Evolutionary conservation across 2,113 vertebrate genomes (phyloP).

Genomic region (Nycticryphes semicollaris): DNA sequence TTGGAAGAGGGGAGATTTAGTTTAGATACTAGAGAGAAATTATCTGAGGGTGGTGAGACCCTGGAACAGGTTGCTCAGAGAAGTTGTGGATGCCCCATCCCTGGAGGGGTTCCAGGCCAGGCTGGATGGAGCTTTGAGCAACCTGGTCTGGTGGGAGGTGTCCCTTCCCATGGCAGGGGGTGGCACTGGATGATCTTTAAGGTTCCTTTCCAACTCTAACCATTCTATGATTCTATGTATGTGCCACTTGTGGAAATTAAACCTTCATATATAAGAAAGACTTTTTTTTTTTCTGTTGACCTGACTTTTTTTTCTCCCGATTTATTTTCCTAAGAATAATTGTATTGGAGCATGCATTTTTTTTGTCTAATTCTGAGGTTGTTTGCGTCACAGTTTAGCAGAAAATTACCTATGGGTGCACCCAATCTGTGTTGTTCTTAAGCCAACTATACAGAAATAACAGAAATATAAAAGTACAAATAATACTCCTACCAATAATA

Average conservation of each 20-base stretch:
- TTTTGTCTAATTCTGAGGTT: not conserved
- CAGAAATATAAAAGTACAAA: not conserved
- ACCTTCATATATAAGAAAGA: not conserved
- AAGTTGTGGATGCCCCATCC: too few relatives aligned
- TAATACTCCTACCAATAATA: not conserved
- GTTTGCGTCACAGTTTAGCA: not conserved
- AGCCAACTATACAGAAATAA: not conserved
- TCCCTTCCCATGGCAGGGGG: too few relatives aligned
- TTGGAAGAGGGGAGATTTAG: too few relatives aligned
- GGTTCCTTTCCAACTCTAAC: too few relatives aligned
- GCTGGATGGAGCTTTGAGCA: too few relatives aligned
- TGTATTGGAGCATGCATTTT: not conserved
- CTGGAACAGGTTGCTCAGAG: too few relatives aligned
- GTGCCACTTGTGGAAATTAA: not conserved
- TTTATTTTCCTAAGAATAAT: not conserved
- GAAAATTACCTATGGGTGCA: not conserved
- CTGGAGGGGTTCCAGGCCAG: too few relatives aligned
- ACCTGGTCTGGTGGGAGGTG: too few relatives aligned
- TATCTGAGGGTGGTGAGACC: too few relatives aligned
- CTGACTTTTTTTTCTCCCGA: not conserved
- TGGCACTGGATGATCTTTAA: too few relatives aligned
- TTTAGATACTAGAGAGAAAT: too few relatives aligned
- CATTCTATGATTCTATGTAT: not conserved
- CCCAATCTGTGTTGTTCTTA: not conserved
- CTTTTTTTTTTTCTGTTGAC: not conserved